Base-by-base conservation (phyloP, 2,113 vertebrate species). In the Chelonoidis abingdonii region DNA sequence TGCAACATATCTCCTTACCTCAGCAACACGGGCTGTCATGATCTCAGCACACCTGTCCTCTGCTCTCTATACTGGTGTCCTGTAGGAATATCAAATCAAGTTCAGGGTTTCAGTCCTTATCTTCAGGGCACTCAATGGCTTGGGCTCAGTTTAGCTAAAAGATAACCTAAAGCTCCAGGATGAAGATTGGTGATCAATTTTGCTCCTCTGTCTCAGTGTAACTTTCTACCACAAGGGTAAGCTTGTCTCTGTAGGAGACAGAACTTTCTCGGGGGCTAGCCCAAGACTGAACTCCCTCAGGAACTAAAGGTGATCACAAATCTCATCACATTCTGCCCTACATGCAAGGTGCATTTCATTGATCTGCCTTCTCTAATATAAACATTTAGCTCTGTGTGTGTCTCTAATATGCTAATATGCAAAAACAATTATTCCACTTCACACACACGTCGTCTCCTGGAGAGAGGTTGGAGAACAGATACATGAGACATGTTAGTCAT, bases 381-480 rank as follows among this genome's bases (percentile, higher is more conserved):
- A 24, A 14, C 31, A 35, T 65, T 53, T 35, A 65, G 62, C 62
- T 53, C 3, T 29, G 0, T 25, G 16, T 89, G 83, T 53, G 79
- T 84, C 52, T 79, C 85, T 86, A 95, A 50, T 2, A 88, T 10
- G 83, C 31, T 0, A 1, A 78, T 87, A 62, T 80, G 2, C 56
- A 82, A 25, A 62, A 54, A 16, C 87, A 84, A 93, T 54, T 17
- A 12, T 82, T 85, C 29, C 24, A 7, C 12, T 0, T 0, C 52
- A 53, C 24, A 3, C 83, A 6, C 11, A 29, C 3, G 49, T 93
- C 56, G 65, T 80, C 47, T 69, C 59, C 41, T 79, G 31, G 13
- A n/a, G 50, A 93, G 12, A 41, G n/a, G 31, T 44, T 27, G 86
- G 31, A 65, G 8, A 38, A 81, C 10, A 53, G 24, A 2, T 69